Evolutionary conservation across 2,888 invertebrate species (phyloP), one percentile per base, ranked within the genome.

Genomic region (Hermaeophaga mercurialis): DNA sequence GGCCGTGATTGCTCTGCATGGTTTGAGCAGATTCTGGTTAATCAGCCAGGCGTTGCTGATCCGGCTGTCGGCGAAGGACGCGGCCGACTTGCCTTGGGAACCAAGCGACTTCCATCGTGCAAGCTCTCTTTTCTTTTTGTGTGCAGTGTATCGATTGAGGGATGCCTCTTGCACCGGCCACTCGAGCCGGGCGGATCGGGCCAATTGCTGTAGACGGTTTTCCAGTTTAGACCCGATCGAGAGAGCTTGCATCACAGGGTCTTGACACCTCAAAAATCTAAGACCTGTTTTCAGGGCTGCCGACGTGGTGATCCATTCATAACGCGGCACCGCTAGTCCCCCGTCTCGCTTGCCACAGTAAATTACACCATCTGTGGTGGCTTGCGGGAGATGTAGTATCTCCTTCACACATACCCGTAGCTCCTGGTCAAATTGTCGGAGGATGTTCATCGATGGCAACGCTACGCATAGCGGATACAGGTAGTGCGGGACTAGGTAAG

Each of bases 401-500:
- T 64, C 43, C 34, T 46, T 61, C 1, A 70, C 55, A 49, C 58
- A 63, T 61, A 62, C 65, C 54, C 69, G 56, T 50, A 72, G 61
- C 63, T 67, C 68, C 47, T 64, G 65, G 64, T 71, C 69, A 15
- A 71, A 26, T 14, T 54, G n/a, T 34, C 64, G 38, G 0, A 70
- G 3, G n/a, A 58, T 24, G 0, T 58, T 62, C 33, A 47, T 0
- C 56, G 66, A n/a, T 46, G 61, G 55, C 2, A 64, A 65, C 1
- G 70, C 75, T 2, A 77, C 41, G 39, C 71, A 72, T 9, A 79
- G 39, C 5, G 64, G 55, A 56, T 78, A 77, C 36, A 71, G 58
- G 57, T 71, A 73, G 41, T 73, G 67, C 9, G 76, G 77, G 12
- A 78, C 59, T 31, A 79, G 66, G 66, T 75, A 69, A 1, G 56